Evolutionary conservation across 2,888 invertebrate species (phyloP), one percentile per base, ranked within the genome.

Genomic region (Xanthorhoe designata): DNA sequence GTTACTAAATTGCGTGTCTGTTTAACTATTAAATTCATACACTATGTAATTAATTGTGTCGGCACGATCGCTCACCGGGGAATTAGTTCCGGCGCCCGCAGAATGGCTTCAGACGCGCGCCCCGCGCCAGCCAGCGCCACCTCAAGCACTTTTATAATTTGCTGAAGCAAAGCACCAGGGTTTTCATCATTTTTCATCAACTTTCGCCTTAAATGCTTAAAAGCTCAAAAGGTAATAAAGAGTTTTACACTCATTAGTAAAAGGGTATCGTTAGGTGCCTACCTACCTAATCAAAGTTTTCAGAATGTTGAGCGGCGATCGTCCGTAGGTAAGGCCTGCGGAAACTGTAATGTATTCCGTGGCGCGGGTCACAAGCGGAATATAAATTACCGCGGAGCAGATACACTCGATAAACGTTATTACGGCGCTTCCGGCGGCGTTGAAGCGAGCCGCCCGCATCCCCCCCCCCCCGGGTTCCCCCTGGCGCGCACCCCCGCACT

Each of bases 1-100:
- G 55, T 18, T 32, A 62, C 24, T 62, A 19, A 51, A 42, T 56
- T 38, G 19, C 1, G 32, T 61, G 38, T 61, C 24, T 29, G 47
- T 55, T 62, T 38, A 55, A 62, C 61, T 61, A 66, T 61, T 62
- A 49, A 64, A 60, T 55, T 61, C 42, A 55, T 61, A 45, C 8
- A 42, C 53, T 51, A 17, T 1, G 50, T 38, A 32, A 62, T 61
- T 53, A 38, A 60, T 29, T 57, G 15, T 35, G 10, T 18, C 50
- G 32, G 51, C 6, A 19, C 55, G 49, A 61, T 66, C 61, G 64
- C 56, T 63, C 57, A 19, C 52, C 61, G 56, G 51, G 49, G 54
- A 63, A 32, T 66, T 57, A 61, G 65, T 66, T 64, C 63, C 61
- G n/a, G 24, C 56, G 13, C 19, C n/a, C 45, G 45, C 45, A 15